phyloP scores from a whole-genome alignment of 2,113 vertebrate genomes.

The Smithornis capensis region DNA sequence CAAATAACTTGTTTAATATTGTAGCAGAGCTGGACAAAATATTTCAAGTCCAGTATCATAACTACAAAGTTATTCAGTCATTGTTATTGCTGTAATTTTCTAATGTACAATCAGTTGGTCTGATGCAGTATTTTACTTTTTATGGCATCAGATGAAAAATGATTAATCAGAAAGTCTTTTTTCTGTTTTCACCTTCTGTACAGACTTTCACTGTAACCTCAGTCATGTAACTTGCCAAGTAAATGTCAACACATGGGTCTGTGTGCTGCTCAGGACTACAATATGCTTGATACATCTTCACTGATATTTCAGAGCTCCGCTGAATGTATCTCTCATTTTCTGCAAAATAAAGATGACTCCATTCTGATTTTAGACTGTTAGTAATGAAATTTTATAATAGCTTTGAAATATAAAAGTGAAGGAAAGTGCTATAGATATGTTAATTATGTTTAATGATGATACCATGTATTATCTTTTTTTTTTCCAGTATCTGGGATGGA shows the following conservation, averaged over 20 bases:
- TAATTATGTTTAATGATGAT: neutral
- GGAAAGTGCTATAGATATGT: neutral
- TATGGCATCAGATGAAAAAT: neutral
- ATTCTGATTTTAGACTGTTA: neutral
- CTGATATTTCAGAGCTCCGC: neutral
- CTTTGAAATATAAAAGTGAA: neutral
- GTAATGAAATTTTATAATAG: neutral
- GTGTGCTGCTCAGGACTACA: neutral
- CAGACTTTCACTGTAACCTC: neutral
- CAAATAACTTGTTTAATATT: neutral
- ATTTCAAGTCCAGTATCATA: neutral
- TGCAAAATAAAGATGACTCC: neutral
- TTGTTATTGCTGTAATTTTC: neutral
- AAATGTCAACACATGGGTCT: neutral
- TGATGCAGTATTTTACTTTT: neutral
- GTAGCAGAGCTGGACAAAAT: neutral
- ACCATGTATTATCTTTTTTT: slow-evolving; percentile 4
- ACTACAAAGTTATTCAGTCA: neutral
- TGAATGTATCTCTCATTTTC: neutral
- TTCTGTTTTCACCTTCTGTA: neutral
- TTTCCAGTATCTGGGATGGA: slow-evolving; percentile 41
- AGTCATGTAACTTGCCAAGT: neutral
- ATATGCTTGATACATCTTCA: neutral
- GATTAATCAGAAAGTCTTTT: neutral
- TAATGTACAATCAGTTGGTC: neutral